Evolutionary conservation across 2,113 vertebrate species (phyloP), one percentile per base, ranked within the genome.

Genomic region (Mellivora capensis): DNA sequence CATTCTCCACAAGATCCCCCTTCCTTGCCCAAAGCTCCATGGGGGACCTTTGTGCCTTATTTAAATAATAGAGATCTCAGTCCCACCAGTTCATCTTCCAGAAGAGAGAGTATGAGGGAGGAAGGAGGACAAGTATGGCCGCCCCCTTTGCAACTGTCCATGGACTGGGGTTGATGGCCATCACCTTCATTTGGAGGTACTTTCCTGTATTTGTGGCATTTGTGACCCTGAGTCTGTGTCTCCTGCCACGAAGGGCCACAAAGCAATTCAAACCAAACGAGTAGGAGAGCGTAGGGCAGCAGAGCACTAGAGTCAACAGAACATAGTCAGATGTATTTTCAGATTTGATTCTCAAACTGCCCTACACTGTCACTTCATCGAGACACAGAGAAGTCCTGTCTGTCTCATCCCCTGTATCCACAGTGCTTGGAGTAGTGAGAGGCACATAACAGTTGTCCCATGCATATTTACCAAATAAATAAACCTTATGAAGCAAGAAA

Each of bases 1-100:
- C 15, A 7, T 12, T 54, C 25, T 31, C n/a, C 1, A 4, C 0
- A 62, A 27, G 23, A 47, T 37, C 49, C 7, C 1, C 0, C 20
- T 11, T 61, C 37, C 79, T 23, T 74, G 23, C 15, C 67, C 47
- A 83, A 34, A 62, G 10, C 27, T 31, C 62, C 31, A 4, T 2
- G 39, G 59, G 69, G 29, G 49, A 27, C 34, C 34, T 82, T 64
- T 27, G 9, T 94, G 42, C 34, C 81, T 91, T 52, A 4, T 92
- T 69, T 77, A 20, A 77, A 54, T 7, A 39, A 25, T 52, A 34
- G 9, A 52, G n/a, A 7, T 54, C 21, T 44, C 77, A 13, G 2
- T 29, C 12, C 6, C 14, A 42, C 15, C 11, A 44, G 34, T 13
- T 18, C 87, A 42, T 77, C 86, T 87, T 72, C 77, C 9, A 44